These are phyloP conservation scores for Camponotus floridanus DNA, from an alignment of 1,140 invertebrate genomes.

Conservation along the genomic window DNA sequence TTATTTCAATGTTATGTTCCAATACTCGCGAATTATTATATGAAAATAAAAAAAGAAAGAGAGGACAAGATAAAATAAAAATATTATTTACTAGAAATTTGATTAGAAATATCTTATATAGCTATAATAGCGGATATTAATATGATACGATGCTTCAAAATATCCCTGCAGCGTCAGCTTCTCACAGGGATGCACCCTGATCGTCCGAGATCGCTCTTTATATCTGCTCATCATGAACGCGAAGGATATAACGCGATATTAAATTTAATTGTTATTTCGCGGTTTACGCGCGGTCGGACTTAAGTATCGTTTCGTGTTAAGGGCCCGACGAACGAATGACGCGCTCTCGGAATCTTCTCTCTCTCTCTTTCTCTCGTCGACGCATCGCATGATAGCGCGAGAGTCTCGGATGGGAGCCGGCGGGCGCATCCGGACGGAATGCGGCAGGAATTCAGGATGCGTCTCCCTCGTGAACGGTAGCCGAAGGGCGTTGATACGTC, in stretches of 20 bases:
- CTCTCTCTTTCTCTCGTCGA: constrained; percentile 11
- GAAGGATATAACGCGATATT: not conserved
- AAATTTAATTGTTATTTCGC: constrained; percentile 41
- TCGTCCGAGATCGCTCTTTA: not conserved
- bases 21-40: not conserved
- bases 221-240: not conserved
- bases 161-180: not conserved
- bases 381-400: constrained; percentile 42
- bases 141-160: not conserved
- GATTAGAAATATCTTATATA: not conserved
- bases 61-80: not conserved
- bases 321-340: not conserved
- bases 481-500: constrained; percentile 66
- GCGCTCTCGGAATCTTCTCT: not conserved
- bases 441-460: constrained; percentile 66
- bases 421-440: constrained; percentile 61
- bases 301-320: constrained; percentile 56
- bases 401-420: constrained; percentile 7
- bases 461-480: constrained; percentile 72
- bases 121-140: not conserved
- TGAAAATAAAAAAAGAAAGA: not conserved
- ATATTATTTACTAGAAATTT: not conserved
- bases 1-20: not conserved
- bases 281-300: not conserved
- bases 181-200: too few relatives aligned